A percentile compares a stretch with the other conserved stretches of the same genome.
phyloP scores from a whole-genome alignment of 2,797 vertebrate genomes.

The Rallus crepitans region DNA sequence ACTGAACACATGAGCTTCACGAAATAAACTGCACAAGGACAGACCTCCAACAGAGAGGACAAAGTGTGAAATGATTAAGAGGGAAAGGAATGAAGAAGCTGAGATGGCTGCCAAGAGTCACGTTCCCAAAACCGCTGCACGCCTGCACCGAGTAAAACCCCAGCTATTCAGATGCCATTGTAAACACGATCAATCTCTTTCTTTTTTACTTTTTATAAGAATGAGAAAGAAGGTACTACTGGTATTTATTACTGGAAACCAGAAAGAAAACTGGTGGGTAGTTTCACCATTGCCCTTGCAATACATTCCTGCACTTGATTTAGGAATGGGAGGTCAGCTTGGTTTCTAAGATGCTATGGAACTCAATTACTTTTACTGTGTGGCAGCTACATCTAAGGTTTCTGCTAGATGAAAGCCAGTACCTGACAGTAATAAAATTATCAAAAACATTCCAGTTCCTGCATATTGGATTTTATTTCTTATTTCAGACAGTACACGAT shows the following conservation, averaged over 20 bases:
- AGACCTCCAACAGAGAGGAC: neutral
- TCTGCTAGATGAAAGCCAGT: neutral
- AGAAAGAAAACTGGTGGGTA: neutral
- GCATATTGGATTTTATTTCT: neutral
- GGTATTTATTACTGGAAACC: neutral
- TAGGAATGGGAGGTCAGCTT: neutral
- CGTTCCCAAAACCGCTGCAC: neutral
- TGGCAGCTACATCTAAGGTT: neutral
- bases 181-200: neutral
- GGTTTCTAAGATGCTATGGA: neutral
- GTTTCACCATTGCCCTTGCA: neutral
- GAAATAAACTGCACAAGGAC: neutral
- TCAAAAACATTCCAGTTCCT: neutral
- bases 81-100: conserved; percentile 10
- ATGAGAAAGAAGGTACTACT: neutral
- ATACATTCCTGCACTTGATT: neutral
- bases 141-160: neutral
- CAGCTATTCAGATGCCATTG: neutral
- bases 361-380: neutral
- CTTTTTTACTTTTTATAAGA: neutral
- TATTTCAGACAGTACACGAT: neutral
- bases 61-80: conserved; percentile 22
- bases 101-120: neutral
- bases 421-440: neutral
- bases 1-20: neutral